Percentiles rank a stretch among this genome's conserved stretches.
These are phyloP conservation scores for Halyomorpha halys DNA, from an alignment of 1,140 invertebrate genomes.

Conservation along the genomic window DNA sequence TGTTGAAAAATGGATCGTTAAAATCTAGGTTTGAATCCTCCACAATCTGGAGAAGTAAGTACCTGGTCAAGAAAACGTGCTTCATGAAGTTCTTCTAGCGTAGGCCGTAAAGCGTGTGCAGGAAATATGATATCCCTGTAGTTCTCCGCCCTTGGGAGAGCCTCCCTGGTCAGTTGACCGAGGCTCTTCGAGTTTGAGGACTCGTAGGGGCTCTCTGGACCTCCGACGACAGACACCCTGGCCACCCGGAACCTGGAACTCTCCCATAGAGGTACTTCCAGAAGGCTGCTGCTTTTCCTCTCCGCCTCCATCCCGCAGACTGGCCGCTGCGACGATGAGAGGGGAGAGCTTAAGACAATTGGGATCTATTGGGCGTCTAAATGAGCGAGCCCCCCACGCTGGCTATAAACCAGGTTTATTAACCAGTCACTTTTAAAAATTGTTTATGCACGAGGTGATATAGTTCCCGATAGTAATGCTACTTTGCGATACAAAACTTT, in stretches of 20 bases:
- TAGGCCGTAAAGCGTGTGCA: conserved; percentile 41
- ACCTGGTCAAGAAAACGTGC: conserved; percentile 35
- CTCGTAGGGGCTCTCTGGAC: conserved; percentile 9
- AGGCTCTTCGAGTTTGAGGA: conserved; percentile 37
- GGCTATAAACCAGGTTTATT: too few species aligned
- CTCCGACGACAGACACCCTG: conserved; percentile 1
- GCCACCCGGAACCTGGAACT: conserved; percentile 11
- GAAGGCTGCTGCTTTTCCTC: conserved; percentile 6
- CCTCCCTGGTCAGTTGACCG: conserved; percentile 44
- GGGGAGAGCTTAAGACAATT: neutral
- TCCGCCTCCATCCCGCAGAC: neutral
- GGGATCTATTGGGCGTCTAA: neutral
- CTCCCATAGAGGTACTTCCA: conserved; percentile 7
- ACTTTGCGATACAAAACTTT: too few species aligned
- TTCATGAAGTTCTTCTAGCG: conserved; percentile 47
- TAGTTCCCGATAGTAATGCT: too few species aligned
- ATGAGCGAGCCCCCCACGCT: neutral
- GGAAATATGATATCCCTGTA: conserved; percentile 45
- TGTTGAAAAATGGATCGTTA: too few species aligned
- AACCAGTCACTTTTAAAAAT: too few species aligned
- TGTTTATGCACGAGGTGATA: too few species aligned
- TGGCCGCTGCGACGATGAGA: neutral
- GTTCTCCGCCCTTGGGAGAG: conserved; percentile 45
- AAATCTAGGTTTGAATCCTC: too few species aligned
- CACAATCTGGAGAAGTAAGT: conserved; percentile 17